Percentiles rank a stretch among this genome's conserved stretches.
These are phyloP conservation scores for Synergus gifuensis DNA, from an alignment of 2,888 invertebrate species.

Conservation along the genomic window DNA sequence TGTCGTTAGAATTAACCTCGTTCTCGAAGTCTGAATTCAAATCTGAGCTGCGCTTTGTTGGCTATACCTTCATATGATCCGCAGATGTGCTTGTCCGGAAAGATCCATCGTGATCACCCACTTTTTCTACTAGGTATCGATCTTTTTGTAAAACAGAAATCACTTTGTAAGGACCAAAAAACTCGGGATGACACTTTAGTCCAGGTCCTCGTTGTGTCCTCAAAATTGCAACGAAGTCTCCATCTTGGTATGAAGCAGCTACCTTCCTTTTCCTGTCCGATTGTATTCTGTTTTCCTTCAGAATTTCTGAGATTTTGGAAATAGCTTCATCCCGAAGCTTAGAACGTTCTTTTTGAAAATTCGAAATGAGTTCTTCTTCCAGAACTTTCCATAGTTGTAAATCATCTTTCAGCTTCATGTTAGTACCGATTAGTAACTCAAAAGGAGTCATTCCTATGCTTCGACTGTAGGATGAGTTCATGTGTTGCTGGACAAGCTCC, in stretches of 20 bases:
- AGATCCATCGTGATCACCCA: neutral
- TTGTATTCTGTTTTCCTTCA: too few relatives aligned
- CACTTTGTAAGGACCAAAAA: too few relatives aligned
- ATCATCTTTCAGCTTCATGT: conserved; percentile 48
- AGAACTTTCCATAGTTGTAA: conserved; percentile 53
- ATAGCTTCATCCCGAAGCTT: too few relatives aligned
- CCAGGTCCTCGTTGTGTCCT: conserved; percentile 43
- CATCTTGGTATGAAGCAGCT: too few relatives aligned
- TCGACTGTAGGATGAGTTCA: conserved; percentile 13
- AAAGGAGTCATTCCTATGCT: conserved; percentile 45
- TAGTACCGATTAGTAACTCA: conserved; percentile 41
- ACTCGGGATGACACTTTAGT: conserved; percentile 24
- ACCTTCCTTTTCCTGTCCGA: too few relatives aligned
- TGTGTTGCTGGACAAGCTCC: conserved; percentile 15
- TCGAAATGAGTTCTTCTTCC: conserved; percentile 42
- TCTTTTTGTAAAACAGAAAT: too few relatives aligned
- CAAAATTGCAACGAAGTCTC: too few relatives aligned
- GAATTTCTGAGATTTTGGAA: too few relatives aligned
- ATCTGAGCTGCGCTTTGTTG: neutral
- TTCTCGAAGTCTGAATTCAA: too few relatives aligned
- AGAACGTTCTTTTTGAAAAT: too few relatives aligned
- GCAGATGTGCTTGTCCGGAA: neutral
- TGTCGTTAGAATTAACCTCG: too few relatives aligned
- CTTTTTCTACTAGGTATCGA: neutral
- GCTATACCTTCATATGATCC: neutral